A percentile compares a stretch with the other conserved stretches of the same genome.
Conservation (phyloP, 1,140 invertebrate species). For the Drosophila azteca region DNA sequence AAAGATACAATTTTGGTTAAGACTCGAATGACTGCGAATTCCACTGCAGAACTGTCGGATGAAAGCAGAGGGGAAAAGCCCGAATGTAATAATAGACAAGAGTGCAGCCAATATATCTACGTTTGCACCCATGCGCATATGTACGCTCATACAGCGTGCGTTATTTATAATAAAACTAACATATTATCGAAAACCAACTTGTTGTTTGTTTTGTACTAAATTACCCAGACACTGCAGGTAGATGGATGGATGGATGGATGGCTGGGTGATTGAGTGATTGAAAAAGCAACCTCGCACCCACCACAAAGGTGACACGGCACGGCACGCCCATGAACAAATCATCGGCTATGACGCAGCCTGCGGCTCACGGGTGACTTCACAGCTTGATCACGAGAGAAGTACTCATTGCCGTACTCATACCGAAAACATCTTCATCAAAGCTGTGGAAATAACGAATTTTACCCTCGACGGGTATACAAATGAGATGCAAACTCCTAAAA, state of each 20-base stretch:
- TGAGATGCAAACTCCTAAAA: no score
- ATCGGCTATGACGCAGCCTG: not conserved
- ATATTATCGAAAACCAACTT: constrained; percentile 20
- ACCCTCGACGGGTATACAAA: no score
- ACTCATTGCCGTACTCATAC: no score
- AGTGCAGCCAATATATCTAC: constrained; percentile 24
- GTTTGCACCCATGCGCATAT: no score
- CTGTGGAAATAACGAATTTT: no score
- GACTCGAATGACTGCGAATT: constrained; percentile 3
- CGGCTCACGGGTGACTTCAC: not conserved
- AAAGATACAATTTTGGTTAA: no score
- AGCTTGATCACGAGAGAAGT: no score
- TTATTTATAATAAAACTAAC: constrained; percentile 56
- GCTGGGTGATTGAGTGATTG: not conserved
- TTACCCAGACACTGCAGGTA: not conserved
- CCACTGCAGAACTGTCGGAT: not conserved
- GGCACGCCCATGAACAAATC: constrained; percentile 16
- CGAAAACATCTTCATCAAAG: no score
- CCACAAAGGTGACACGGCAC: not conserved
- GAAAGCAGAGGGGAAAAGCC: constrained; percentile 10
- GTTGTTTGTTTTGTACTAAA: not conserved
- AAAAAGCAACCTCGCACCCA: not conserved
- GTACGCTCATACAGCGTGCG: constrained; percentile 2
- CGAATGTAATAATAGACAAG: constrained; percentile 41
- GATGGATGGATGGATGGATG: not conserved